Evolutionary conservation across 1,140 invertebrate species (phyloP).

Genomic region (Brachionus calyciflorus): DNA sequence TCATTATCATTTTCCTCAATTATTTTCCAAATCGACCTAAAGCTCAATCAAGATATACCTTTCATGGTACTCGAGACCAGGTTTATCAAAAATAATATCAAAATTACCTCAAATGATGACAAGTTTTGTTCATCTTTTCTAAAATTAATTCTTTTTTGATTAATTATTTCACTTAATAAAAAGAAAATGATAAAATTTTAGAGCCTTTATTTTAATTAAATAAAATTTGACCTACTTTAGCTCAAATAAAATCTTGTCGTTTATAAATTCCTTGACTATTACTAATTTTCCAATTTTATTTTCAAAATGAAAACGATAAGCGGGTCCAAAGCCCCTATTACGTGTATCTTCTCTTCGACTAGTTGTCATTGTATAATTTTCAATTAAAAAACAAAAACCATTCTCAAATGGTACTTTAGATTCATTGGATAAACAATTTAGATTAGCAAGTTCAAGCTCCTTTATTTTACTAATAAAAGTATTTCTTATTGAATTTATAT

Average conservation of each 20-base stretch:
- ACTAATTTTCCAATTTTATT: constrained; percentile 10
- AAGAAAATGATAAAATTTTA: background rate
- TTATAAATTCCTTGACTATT: background rate
- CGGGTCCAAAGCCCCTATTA: background rate
- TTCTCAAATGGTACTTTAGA: background rate
- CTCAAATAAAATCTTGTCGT: background rate
- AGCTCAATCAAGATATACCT: too few species aligned
- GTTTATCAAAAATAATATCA: too few species aligned
- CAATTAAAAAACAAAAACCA: constrained; percentile 4
- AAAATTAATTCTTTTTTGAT: constrained; percentile 5
- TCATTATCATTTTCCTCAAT: too few species aligned
- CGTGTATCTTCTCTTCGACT: background rate
- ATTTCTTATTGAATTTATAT: background rate
- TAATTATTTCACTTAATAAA: background rate
- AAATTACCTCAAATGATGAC: constrained; percentile 13
- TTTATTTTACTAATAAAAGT: background rate
- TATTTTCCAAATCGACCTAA: too few species aligned
- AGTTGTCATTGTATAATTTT: background rate
- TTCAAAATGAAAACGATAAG: constrained; percentile 23
- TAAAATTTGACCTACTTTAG: background rate
- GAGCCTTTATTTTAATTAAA: background rate
- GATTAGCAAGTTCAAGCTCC: background rate
- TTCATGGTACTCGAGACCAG: too few species aligned
- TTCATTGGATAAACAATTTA: background rate
- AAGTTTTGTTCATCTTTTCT: constrained; percentile 21